phyloP scores from a whole-genome alignment of 2,888 invertebrate genomes.

The Resseliella maxima region DNA sequence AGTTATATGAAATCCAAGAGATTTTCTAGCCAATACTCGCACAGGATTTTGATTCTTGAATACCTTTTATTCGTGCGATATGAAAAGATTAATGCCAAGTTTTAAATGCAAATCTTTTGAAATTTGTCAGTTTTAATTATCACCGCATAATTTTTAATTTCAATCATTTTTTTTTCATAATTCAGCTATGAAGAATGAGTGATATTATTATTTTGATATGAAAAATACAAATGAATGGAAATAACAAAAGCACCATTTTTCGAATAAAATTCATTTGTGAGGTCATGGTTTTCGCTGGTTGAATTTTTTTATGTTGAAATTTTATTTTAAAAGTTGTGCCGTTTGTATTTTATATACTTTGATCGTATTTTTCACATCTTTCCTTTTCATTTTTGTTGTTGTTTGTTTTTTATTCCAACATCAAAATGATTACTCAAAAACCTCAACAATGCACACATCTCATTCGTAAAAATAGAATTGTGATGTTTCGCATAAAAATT shows the following conservation, averaged over 20 bases:
- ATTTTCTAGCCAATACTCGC: neutral
- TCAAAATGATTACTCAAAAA: neutral
- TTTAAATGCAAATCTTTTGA: neutral
- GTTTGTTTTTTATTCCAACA: neutral
- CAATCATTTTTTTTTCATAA: neutral
- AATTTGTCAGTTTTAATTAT: neutral
- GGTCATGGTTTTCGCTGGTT: conserved; percentile 1
- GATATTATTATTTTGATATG: neutral
- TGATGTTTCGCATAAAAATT: neutral
- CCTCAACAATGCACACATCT: neutral
- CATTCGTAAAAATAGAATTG: neutral
- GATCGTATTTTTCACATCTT: neutral
- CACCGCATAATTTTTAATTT: neutral
- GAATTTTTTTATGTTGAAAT: neutral
- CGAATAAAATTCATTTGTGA: neutral
- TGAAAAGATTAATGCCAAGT: neutral
- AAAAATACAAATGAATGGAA: neutral
- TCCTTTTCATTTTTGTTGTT: neutral
- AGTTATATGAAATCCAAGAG: neutral
- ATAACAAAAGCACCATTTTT: neutral
- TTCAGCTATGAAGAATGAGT: neutral
- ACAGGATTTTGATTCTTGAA: neutral
- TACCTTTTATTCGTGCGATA: neutral
- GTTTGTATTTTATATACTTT: neutral
- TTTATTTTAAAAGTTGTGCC: neutral